Base-by-base conservation (phyloP, 2,888 invertebrate species). In the Cantharis nigra region DNA sequence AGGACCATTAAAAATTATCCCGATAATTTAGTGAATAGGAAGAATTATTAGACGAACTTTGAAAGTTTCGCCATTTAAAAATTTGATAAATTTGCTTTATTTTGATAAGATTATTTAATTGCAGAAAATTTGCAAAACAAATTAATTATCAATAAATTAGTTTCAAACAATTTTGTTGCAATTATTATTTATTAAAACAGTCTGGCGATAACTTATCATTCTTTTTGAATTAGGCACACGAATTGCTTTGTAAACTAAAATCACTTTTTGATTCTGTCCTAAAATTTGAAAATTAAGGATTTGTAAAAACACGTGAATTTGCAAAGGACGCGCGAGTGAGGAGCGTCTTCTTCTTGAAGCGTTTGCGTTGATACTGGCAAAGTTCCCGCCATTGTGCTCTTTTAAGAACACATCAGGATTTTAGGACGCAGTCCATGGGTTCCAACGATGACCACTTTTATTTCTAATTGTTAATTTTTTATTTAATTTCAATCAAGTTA, bases 341-440 rank as follows among this genome's bases (percentile, higher is more conserved):
- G 78, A 79, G 81, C 82, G 84, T 84, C 84, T 84, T 82, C 83
- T 84, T 85, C 84, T 84, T 83, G 76, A 80, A 80, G 78, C 81
- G 84, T 77, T 80, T 82, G 83, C 83, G 82, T 81, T 83, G 83
- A 83, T 83, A 84, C 85, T 86, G 84, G 82, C 79, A 70, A 79
- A 79, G 78, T 77, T 75, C 76, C 80, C 78, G 70, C 72, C 77
- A 74, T 76, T 76, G 76, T 75, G 75, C 71, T 79, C 74, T 78
- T 67, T 80, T 80, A 80, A 80, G 81, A 81, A 81, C 74, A 33
- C 69, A 69, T 64, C n/a, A 67, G 65, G 65, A 69, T 69, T 69
- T 49, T 49, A 49, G 49, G 49, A 71, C 75, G 75, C 78, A 73
- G 69, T 14, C 62, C 33, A 63, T 14, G 70, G 70, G 70, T 30